These are phyloP conservation scores for Syngnathus floridae DNA, from an alignment of 2,113 vertebrate species.

Conservation along the genomic window DNA sequence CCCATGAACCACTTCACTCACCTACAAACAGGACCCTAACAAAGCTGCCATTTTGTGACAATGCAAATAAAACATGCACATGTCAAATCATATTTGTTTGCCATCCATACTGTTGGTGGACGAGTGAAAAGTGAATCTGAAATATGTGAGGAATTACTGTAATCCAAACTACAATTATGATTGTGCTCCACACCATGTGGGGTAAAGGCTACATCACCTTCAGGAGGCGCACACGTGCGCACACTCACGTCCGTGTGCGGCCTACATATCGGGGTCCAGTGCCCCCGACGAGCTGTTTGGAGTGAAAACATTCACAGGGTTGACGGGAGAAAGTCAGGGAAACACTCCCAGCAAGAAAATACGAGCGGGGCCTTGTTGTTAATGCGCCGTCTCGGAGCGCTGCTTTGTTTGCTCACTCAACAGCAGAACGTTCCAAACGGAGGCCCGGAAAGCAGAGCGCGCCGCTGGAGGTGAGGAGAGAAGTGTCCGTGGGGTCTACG, in stretches of 20 bases:
- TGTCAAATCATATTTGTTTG: no score
- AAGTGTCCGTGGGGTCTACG: conserved; percentile 44
- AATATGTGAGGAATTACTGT: neutral
- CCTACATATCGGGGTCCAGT: conserved; percentile 52
- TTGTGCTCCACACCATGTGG: conserved; percentile 17
- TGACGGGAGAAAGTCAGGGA: conserved; percentile 67
- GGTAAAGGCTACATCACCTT: conserved; percentile 32
- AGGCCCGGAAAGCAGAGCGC: conserved; percentile 55
- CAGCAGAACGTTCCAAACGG: conserved; percentile 67
- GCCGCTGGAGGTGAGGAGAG: conserved; percentile 55
- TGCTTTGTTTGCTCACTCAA: conserved; percentile 72
- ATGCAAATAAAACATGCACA: no score
- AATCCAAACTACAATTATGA: neutral
- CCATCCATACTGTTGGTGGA: neutral
- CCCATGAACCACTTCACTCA: conserved; percentile 4
- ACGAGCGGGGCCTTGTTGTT: conserved; percentile 60
- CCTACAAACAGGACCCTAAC: neutral
- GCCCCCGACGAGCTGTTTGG: conserved; percentile 62
- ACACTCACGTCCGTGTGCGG: conserved; percentile 33
- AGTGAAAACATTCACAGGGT: conserved; percentile 71
- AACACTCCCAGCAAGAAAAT: conserved; percentile 73
- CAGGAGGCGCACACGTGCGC: conserved; percentile 17
- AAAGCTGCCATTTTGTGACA: neutral
- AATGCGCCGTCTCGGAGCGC: conserved; percentile 58
- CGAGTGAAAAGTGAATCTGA: neutral